Evolutionary conservation across 1,140 invertebrate species (phyloP).

Genomic region (Drosophila prosaltans): DNA sequence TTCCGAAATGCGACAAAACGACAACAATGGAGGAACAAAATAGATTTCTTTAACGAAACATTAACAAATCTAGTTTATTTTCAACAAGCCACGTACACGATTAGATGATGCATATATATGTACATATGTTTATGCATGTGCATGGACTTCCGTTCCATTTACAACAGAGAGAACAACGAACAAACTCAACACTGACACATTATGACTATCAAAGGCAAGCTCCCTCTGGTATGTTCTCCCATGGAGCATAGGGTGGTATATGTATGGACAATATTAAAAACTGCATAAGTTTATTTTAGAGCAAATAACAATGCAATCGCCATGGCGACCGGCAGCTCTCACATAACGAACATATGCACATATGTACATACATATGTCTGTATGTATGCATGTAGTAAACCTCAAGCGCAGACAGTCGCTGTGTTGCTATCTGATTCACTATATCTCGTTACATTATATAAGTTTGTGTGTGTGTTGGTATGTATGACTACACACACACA

Average conservation of each 20-base stretch:
- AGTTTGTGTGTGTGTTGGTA: slow-evolving; percentile 9
- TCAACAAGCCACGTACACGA: neutral
- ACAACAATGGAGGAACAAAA: too few relatives aligned
- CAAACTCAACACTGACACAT: neutral
- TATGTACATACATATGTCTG: too few relatives aligned
- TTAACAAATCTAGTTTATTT: neutral
- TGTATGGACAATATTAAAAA: slow-evolving; percentile 16
- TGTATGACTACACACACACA: neutral
- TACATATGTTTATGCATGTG: neutral
- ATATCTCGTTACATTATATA: slow-evolving; percentile 11
- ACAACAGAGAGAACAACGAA: neutral
- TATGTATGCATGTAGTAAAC: too few relatives aligned
- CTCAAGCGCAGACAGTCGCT: neutral
- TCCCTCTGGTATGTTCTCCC: too few relatives aligned
- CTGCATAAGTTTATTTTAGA: slow-evolving; percentile 16
- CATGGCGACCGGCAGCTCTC: neutral
- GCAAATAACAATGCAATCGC: slow-evolving; percentile 16
- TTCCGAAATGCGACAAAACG: too few relatives aligned
- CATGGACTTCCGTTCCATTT: slow-evolving; percentile 46
- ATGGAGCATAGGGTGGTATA: too few relatives aligned
- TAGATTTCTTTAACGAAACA: too few relatives aligned
- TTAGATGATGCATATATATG: neutral
- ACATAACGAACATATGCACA: neutral
- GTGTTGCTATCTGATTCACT: neutral
- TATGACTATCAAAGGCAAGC: too few relatives aligned